A percentile compares a stretch with the other conserved stretches of the same genome.
Conservation (phyloP, 2,113 vertebrate species). For the Coregonus clupeaformis region DNA sequence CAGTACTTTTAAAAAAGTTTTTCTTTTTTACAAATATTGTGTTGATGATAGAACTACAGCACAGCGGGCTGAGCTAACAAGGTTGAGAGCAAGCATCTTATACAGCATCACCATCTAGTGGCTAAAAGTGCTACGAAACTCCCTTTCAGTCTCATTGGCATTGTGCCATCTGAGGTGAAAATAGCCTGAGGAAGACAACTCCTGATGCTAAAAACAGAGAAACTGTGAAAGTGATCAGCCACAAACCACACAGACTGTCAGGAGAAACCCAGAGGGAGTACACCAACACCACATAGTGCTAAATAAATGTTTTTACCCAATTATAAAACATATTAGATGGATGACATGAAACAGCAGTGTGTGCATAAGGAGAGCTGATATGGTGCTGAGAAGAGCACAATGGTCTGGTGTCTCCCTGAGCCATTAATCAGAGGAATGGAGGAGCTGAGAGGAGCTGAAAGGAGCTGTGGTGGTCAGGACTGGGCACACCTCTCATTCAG, state of each 20-base stretch:
- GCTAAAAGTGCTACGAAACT: background rate
- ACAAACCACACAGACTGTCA: no score
- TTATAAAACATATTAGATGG: no score
- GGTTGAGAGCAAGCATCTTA: background rate
- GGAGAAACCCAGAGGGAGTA: no score
- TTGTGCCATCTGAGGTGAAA: background rate
- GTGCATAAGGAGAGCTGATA: background rate
- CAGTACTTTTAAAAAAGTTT: no score
- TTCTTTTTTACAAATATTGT: no score
- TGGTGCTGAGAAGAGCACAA: background rate
- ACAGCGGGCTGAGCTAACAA: background rate
- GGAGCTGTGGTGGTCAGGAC: slow-evolving; percentile 52
- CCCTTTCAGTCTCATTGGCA: background rate
- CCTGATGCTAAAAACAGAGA: background rate
- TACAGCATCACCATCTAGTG: slow-evolving; percentile 42
- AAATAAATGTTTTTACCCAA: no score
- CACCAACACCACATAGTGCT: no score
- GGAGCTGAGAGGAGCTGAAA: slow-evolving; percentile 28
- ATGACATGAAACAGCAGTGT: background rate
- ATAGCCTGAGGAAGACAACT: background rate
- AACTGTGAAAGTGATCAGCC: background rate
- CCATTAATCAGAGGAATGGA: slow-evolving; percentile 53
- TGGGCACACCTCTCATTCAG: slow-evolving; percentile 48
- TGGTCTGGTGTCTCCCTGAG: slow-evolving; percentile 17
- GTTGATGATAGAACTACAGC: background rate